Percentiles rank a stretch among this genome's conserved stretches.
Evolutionary conservation across 1,140 invertebrate species (phyloP).

Genomic region (Aleiodes sp.): DNA sequence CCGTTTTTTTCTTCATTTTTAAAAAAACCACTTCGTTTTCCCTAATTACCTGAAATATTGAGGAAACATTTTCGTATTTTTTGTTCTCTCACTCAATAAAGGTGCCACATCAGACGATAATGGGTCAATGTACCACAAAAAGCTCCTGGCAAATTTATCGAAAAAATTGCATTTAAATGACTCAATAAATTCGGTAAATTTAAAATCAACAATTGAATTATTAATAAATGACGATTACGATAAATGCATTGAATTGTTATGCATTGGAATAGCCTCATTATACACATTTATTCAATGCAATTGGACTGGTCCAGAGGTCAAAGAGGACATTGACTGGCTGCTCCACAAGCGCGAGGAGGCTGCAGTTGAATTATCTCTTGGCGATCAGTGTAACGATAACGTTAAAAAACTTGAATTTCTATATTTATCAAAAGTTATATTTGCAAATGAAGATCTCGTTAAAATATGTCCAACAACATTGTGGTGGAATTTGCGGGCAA

Average conservation of each 20-base stretch:
- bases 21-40: too few species aligned
- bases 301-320: constrained; percentile 77
- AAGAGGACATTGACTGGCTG: constrained; percentile 62
- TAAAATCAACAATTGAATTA: background rate
- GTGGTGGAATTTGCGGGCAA: constrained; percentile 80
- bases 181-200: background rate
- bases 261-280: constrained; percentile 70
- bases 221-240: background rate
- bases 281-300: constrained; percentile 82
- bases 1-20: too few species aligned
- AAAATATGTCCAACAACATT: constrained; percentile 62
- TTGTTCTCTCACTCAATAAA: too few species aligned
- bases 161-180: background rate
- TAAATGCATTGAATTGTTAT: constrained; percentile 49
- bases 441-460: constrained; percentile 64
- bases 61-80: too few species aligned
- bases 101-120: background rate
- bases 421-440: constrained; percentile 73
- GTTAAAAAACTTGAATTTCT: constrained; percentile 73
- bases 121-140: background rate
- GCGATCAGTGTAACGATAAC: constrained; percentile 68
- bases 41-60: too few species aligned
- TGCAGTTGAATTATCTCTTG: constrained; percentile 42
- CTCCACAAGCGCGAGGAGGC: constrained; percentile 71
- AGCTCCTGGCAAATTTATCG: background rate